Percentiles rank a stretch among this genome's conserved stretches.
Evolutionary conservation across 2,113 vertebrate genomes (phyloP).

Genomic region (Delphinus delphis): DNA sequence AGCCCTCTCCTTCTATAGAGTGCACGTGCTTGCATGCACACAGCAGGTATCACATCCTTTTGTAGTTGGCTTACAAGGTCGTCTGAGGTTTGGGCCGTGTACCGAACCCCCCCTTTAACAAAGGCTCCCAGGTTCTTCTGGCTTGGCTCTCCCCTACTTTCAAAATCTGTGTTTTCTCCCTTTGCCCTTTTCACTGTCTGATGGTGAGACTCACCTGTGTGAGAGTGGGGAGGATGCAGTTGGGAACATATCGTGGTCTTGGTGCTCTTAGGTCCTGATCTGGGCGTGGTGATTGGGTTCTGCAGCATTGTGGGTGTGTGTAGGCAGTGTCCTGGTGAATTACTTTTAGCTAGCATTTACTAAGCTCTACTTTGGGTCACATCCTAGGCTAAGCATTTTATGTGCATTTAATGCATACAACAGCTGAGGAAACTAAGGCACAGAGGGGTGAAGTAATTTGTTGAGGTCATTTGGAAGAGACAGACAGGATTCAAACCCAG

Average conservation of each 20-base stretch:
- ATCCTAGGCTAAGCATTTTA: background rate
- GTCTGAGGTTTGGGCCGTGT: background rate
- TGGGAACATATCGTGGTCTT: background rate
- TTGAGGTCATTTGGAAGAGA: background rate
- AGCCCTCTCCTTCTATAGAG: background rate
- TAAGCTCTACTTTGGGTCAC: background rate
- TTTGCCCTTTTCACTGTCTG: background rate
- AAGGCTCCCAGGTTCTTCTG: background rate
- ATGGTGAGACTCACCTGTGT: background rate
- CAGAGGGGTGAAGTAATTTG: background rate
- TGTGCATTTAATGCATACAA: background rate
- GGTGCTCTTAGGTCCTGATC: background rate
- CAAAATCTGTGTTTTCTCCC: background rate
- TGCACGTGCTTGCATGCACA: background rate
- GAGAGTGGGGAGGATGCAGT: background rate
- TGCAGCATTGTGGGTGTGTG: background rate
- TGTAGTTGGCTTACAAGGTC: background rate
- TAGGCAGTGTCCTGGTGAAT: background rate
- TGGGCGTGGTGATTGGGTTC: background rate
- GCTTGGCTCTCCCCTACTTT: background rate
- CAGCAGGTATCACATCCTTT: background rate
- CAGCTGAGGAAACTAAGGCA: background rate
- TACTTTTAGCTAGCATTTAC: background rate
- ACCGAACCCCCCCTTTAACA: background rate
- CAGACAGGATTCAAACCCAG: slow-evolving; percentile 30